phyloP scores from a whole-genome alignment of 30 jellyfish, hydroid and myxozoan genomes.

The Aurelia aurita region DNA sequence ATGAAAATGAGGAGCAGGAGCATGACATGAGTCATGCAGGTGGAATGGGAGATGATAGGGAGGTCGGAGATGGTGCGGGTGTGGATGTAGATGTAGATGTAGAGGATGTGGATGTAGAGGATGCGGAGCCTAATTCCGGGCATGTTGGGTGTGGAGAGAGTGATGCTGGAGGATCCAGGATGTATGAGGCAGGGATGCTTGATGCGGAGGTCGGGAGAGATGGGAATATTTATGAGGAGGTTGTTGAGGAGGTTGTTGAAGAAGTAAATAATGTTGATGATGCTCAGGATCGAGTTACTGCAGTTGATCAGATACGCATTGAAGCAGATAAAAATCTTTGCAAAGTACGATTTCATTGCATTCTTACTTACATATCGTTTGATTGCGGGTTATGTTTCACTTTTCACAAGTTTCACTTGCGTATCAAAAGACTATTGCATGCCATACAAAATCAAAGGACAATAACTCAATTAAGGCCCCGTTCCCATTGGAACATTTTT shows the following conservation, averaged over 20 bases:
- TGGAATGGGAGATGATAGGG: not conserved
- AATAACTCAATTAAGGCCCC: too few species aligned
- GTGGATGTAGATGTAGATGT: not conserved
- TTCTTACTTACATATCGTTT: not conserved
- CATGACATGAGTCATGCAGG: not conserved
- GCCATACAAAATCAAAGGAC: too few species aligned
- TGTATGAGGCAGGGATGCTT: not conserved
- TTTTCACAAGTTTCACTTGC: too few species aligned
- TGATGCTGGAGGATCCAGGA: too few species aligned
- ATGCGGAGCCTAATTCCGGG: too few species aligned
- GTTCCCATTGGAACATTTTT: too few species aligned
- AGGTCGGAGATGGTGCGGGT: not conserved
- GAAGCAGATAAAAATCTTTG: not conserved
- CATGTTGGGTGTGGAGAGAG: too few species aligned
- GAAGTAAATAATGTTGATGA: too few species aligned
- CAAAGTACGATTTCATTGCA: constrained; percentile 1
- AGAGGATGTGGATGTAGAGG: not conserved
- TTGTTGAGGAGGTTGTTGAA: not conserved
- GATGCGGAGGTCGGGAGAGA: not conserved
- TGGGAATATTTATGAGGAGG: not conserved
- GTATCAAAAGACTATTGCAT: too few species aligned
- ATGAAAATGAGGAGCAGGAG: not conserved
- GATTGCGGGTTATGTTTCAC: too few species aligned
- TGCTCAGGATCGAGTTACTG: not conserved
- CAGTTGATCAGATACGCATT: not conserved